These are phyloP conservation scores for Harpagoxenus sublaevis DNA, from an alignment of 2,888 invertebrate species.

Conservation along the genomic window DNA sequence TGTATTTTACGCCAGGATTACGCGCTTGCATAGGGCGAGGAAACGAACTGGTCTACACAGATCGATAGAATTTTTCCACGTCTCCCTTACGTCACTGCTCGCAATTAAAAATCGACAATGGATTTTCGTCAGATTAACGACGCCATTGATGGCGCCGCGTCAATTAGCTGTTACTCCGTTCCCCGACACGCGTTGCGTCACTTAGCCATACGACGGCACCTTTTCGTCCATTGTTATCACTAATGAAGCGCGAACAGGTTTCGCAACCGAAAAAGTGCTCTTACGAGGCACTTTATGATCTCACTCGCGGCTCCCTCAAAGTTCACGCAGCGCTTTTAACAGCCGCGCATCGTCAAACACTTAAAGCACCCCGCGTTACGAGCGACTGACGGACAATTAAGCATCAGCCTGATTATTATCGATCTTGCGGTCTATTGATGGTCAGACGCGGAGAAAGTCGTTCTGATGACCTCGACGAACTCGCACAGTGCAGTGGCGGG, in stretches of 20 bases:
- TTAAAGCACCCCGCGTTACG: slow-evolving; percentile 24
- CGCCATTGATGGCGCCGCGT: slow-evolving; percentile 29
- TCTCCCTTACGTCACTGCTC: not conserved
- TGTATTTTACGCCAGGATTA: not conserved
- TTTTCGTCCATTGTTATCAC: slow-evolving; percentile 50
- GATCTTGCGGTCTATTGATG: slow-evolving; percentile 61
- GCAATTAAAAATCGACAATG: slow-evolving; percentile 45
- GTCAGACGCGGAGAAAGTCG: slow-evolving; percentile 72
- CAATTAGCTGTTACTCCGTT: slow-evolving; percentile 39
- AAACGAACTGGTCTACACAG: not conserved
- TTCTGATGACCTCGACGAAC: slow-evolving; percentile 67
- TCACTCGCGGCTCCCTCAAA: slow-evolving; percentile 33
- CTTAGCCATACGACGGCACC: slow-evolving; percentile 35
- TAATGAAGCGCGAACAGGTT: slow-evolving; percentile 55
- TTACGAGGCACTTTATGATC: slow-evolving; percentile 43
- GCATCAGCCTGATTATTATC: slow-evolving; percentile 72
- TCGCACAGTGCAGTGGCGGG: slow-evolving; percentile 29
- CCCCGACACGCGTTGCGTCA: slow-evolving; percentile 31
- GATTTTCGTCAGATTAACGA: slow-evolving; percentile 47
- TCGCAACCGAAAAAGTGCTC: slow-evolving; percentile 52
- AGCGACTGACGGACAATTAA: slow-evolving; percentile 68
- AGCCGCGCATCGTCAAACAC: slow-evolving; percentile 43
- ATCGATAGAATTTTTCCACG: slow-evolving; percentile 10
- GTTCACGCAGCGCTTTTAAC: slow-evolving; percentile 48
- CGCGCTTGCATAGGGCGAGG: not conserved